Percentiles rank a stretch among this genome's conserved stretches.
Evolutionary conservation across 1,140 invertebrate species (phyloP).

Genomic region (Belonocnema kinseyi): DNA sequence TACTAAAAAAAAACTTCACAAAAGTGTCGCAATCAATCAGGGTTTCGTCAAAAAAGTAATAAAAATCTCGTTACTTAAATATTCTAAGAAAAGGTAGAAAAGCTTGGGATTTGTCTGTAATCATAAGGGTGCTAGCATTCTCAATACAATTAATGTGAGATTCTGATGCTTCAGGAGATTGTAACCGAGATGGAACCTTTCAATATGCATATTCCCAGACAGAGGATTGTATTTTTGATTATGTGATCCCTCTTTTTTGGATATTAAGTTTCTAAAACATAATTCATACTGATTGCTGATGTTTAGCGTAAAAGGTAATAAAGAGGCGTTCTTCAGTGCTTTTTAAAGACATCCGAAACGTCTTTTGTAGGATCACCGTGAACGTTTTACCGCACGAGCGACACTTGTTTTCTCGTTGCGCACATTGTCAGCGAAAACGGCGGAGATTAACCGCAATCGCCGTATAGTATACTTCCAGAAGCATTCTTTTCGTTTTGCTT

Average conservation of each 20-base stretch:
- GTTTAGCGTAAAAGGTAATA: slow-evolving; percentile 16
- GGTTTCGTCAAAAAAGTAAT: too few species aligned
- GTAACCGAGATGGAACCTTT: too few species aligned
- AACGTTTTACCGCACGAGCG: slow-evolving; percentile 28
- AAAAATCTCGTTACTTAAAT: too few species aligned
- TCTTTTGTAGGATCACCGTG: neutral
- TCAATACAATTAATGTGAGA: too few species aligned
- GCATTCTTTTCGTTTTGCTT: slow-evolving; percentile 27
- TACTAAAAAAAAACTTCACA: too few species aligned
- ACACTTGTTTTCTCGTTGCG: slow-evolving; percentile 23
- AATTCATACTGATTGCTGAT: slow-evolving; percentile 6
- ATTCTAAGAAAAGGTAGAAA: too few species aligned
- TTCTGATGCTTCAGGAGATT: too few species aligned
- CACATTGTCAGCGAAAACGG: slow-evolving; percentile 27
- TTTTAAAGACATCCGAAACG: neutral
- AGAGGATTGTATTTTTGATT: too few species aligned
- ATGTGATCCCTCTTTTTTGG: neutral
- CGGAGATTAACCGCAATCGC: slow-evolving; percentile 21
- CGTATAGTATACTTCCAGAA: slow-evolving; percentile 8
- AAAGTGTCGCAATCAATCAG: too few species aligned
- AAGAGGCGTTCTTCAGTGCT: neutral
- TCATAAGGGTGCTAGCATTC: too few species aligned
- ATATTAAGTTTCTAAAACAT: neutral
- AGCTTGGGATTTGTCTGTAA: too few species aligned
- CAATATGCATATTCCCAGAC: too few species aligned